Evolutionary conservation across 2,113 vertebrate genomes (phyloP), one percentile per base, ranked within the genome.

Genomic region (Xenopus laevis): DNA sequence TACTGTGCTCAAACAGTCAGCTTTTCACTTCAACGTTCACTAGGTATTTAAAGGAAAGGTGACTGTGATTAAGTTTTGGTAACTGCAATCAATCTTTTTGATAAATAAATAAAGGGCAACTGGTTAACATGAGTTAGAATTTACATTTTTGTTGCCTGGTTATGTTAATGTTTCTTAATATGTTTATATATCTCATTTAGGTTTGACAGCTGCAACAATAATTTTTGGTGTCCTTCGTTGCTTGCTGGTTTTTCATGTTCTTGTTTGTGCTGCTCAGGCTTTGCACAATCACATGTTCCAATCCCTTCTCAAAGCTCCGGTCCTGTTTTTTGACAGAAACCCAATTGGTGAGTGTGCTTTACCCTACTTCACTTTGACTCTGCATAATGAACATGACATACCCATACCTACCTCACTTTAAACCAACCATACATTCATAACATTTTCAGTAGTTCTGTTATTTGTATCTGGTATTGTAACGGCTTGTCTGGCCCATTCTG

Each of bases 271-370:
- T 45, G 79, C 93, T 1, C 93, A 95, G 82, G 78, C 61, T 6
- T 88, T 99, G 63, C 97, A 99, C 87, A 89, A 93, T 87, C 88
- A 78, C 79, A 98, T 99, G 97, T 98, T 99, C 82, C 84, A 84
- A 12, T 82, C 91, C 44, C 92, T 98, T 82, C 84, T 99, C 81
- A 88, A 73, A 75, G 92, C 95, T 3, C 95, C 92, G 0, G 91
- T 97, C 11, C 84, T 89, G 80, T 99, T 99, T 87, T 99, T 98
- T 71, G 96, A 99, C 79, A 85, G 92, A 85, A 98, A 99, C 81
- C 96, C 97, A 8, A 91, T 96, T 13, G 96, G 96, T 98, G 81
- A 92, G 95, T 77, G 65, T 58, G 13, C 74, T 6, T 2, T 2
- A 10, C 4, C 13, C 4, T 13, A 1, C 2, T 46, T 58, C 46